Conservation (phyloP, 2,888 invertebrate genomes). For the Eristalinus aeneus region DNA sequence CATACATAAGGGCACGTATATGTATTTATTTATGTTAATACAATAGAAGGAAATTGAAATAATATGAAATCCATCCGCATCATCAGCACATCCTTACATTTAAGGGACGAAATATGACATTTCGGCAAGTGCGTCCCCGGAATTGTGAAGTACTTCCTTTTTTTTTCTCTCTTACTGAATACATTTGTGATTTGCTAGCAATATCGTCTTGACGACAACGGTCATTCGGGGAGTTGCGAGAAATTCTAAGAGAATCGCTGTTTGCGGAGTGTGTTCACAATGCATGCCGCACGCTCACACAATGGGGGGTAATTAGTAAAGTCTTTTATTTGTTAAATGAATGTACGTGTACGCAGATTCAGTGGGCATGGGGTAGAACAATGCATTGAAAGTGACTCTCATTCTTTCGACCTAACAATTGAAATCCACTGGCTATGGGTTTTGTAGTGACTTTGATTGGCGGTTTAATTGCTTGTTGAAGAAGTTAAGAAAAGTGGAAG, state of each 20-base stretch:
- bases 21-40: constrained; percentile 43
- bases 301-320: constrained; percentile 68
- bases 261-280: constrained; percentile 53
- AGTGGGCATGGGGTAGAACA: constrained; percentile 7
- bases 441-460: background rate
- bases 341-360: constrained; percentile 8
- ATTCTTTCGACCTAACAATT: constrained; percentile 40
- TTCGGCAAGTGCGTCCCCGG: constrained; percentile 23
- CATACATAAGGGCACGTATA: constrained; percentile 6
- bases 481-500: background rate
- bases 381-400: background rate
- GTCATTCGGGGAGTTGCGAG: constrained; percentile 48
- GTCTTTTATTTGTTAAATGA: constrained; percentile 54
- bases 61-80: constrained; percentile 17
- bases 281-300: constrained; percentile 27
- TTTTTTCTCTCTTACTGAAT: background rate
- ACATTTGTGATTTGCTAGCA: constrained; percentile 47
- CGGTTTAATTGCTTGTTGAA: background rate
- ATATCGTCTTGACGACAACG: constrained; percentile 6
- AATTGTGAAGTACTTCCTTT: constrained; percentile 43
- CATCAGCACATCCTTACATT: constrained; percentile 24
- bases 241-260: constrained; percentile 48
- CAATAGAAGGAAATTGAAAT: constrained; percentile 26
- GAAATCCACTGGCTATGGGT: background rate
- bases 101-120: constrained; percentile 46